These are phyloP conservation scores for Drosophila arawakana DNA, from an alignment of 1,140 invertebrate species.

Conservation along the genomic window DNA sequence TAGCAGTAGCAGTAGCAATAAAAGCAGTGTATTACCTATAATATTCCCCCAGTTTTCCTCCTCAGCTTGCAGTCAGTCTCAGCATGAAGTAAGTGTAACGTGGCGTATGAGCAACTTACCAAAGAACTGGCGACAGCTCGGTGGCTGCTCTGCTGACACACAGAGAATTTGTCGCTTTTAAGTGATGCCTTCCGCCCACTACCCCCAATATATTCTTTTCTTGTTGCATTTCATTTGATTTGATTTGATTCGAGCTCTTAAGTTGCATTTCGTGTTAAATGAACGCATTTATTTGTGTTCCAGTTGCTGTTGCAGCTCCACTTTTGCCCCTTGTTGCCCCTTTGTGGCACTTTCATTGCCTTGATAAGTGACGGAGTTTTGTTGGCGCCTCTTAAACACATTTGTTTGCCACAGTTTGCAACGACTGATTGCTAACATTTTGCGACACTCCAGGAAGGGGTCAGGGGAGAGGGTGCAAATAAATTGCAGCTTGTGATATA, in stretches of 20 bases:
- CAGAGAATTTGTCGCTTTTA: conserved; percentile 78
- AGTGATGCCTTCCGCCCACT: conserved; percentile 35
- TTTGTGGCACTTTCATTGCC: conserved; percentile 50
- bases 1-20: conserved; percentile 30
- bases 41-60: neutral
- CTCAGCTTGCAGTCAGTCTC: conserved; percentile 31
- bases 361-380: conserved; percentile 74
- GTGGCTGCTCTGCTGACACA: conserved; percentile 63
- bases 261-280: conserved; percentile 78
- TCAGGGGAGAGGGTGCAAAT: neutral
- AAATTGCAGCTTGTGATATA: conserved; percentile 3
- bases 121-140: conserved; percentile 40
- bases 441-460: neutral
- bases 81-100: conserved; percentile 74
- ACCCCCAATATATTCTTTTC: conserved; percentile 6
- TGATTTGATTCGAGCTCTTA: conserved; percentile 51
- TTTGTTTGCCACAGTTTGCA: conserved; percentile 36
- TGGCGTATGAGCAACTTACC: conserved; percentile 76
- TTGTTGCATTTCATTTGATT: conserved; percentile 57
- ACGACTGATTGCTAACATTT: conserved; percentile 37
- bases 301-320: neutral
- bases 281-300: conserved; percentile 74
- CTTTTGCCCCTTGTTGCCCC: neutral
- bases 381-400: conserved; percentile 21
- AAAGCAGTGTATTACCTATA: conserved; percentile 61